Base-by-base conservation (phyloP, 2,888 invertebrate genomes). In the Polyommatus iphigenia region DNA sequence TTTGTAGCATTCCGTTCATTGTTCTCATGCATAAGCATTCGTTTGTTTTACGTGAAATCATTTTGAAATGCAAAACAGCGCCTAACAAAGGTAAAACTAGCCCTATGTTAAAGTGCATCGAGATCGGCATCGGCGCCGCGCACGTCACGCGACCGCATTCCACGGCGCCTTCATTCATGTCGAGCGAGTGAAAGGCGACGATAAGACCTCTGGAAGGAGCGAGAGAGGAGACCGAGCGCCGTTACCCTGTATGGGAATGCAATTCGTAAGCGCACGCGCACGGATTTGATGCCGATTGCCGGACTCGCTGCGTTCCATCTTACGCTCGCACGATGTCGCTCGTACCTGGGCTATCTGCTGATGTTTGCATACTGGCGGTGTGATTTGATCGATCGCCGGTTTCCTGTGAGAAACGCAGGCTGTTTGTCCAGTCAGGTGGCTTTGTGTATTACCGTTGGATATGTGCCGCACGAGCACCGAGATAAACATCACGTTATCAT, bases 81-180 rank as follows among this genome's bases (percentile, higher is more conserved):
- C 59, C 73, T 78, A 73, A 85, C 83, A 85, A 86, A 86, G 85
- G 86, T 84, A 86, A 85, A 88, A 85, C 89, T 88, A 90, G 87
- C 87, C 87, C 88, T 89, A 89, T 87, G 88, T 88, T 88, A 86
- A 90, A 91, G 92, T 93, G 94, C 93, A 94, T 91, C 91, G 90
- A 92, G 93, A 93, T 93, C 92, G 91, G 93, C 89, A 90, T 88
- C 93, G 94, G 94, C 94, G 93, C 91, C 94, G 95, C 90, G 88
- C 92, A 94, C 95, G 95, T 95, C 95, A 95, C 94, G 92, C 92
- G 93, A 91, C 92, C 94, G 94, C 95, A 95, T 95, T 95, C 95
- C 95, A 91, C 85, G 90, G 89, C 90, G 91, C 90, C 91, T 93
- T 89, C 92, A 92, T 93, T 92, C 93, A 93, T 93, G 90, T 89